Percentiles rank a stretch among this genome's conserved stretches.
Evolutionary conservation across 2,888 invertebrate genomes (phyloP).

Genomic region (Cosmia pyralina): DNA sequence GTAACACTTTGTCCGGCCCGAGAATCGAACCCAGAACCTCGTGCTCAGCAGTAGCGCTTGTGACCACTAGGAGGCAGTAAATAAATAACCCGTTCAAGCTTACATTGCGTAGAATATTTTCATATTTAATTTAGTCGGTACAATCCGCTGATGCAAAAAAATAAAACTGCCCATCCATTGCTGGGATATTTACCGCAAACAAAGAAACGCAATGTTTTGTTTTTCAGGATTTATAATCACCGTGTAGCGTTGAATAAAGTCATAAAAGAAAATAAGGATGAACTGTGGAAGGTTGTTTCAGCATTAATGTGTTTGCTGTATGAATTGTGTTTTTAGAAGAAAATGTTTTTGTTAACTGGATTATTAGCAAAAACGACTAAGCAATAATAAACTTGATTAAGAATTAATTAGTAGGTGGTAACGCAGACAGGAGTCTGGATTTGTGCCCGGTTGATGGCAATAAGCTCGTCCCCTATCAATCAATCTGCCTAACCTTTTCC

Average conservation of each 20-base stretch:
- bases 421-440: too few relatives aligned
- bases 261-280: conserved; percentile 52
- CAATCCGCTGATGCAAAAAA: conserved; percentile 50
- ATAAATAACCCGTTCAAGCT: conserved; percentile 23
- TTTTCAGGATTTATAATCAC: conserved; percentile 57
- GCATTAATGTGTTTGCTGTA: conserved; percentile 41
- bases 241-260: conserved; percentile 52
- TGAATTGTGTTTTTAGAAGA: conserved; percentile 25
- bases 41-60: neutral
- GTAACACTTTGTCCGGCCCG: neutral
- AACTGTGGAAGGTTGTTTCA: conserved; percentile 25
- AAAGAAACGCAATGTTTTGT: conserved; percentile 55
- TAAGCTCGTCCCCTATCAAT: too few relatives aligned
- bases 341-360: neutral
- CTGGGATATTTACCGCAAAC: conserved; percentile 52
- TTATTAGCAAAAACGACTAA: too few relatives aligned
- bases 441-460: too few relatives aligned
- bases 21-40: neutral
- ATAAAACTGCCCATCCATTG: conserved; percentile 48
- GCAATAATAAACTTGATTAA: too few relatives aligned
- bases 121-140: conserved; percentile 30
- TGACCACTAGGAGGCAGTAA: neutral
- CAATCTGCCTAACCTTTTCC: too few relatives aligned
- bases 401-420: too few relatives aligned
- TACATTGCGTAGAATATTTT: conserved; percentile 34